These are phyloP conservation scores for Chloebia gouldiae DNA, from an alignment of 2,113 vertebrate genomes.

Conservation along the genomic window DNA sequence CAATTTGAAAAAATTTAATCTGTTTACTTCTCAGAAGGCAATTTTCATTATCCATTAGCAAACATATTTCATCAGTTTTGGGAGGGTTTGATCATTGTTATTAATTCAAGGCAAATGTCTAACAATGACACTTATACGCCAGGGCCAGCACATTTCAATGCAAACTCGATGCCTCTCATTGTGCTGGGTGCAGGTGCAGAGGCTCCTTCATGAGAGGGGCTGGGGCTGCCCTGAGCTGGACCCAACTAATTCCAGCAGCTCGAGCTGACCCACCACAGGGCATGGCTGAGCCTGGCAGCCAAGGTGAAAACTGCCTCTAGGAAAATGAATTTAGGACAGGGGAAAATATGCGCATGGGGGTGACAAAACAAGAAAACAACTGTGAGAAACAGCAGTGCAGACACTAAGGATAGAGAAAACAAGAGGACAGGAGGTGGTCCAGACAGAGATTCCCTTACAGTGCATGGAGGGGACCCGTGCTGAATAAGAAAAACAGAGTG, in stretches of 20 bases:
- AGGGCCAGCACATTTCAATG: neutral
- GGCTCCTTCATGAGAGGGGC: too few species aligned
- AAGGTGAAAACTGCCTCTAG: neutral
- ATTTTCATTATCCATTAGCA: neutral
- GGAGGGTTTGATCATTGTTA: neutral
- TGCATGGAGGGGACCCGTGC: rapidly evolving
- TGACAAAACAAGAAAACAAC: neutral
- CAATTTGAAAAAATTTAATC: neutral
- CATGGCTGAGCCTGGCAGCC: rapidly evolving
- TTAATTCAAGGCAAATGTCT: neutral
- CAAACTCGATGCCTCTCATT: neutral
- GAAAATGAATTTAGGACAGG: neutral
- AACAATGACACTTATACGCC: neutral
- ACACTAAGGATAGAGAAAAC: neutral
- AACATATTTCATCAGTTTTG: neutral
- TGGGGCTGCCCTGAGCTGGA: rapidly evolving
- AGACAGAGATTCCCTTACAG: neutral
- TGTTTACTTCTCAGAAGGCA: neutral
- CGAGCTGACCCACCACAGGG: rapidly evolving
- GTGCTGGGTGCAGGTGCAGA: neutral
- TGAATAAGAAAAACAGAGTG: neutral
- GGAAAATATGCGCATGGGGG: rapidly evolving
- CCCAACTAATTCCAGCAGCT: neutral
- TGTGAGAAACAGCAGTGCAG: neutral
- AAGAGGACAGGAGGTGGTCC: neutral